phyloP scores from a whole-genome alignment of 1,140 invertebrate genomes.

The Yoshiicerus persimilis region DNA sequence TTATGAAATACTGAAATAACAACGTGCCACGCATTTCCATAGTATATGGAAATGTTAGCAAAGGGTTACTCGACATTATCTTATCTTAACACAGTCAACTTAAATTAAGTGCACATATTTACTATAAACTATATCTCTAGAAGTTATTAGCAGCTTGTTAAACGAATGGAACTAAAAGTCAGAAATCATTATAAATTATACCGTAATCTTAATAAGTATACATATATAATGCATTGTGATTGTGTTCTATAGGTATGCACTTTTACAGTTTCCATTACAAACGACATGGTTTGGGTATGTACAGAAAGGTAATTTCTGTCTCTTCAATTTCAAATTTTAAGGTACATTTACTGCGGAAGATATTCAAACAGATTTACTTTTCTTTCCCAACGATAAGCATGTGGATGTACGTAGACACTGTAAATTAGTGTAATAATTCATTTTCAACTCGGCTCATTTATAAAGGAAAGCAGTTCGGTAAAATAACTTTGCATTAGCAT shows the following conservation, averaged over 20 bases:
- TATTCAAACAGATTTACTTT: neutral
- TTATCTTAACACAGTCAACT: neutral
- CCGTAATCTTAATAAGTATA: neutral
- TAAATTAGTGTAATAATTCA: neutral
- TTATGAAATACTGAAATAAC: neutral
- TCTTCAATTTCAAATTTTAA: neutral
- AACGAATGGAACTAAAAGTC: neutral
- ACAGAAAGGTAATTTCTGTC: neutral
- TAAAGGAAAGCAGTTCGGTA: neutral
- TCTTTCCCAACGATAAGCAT: neutral
- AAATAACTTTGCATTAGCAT: neutral
- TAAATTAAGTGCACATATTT: neutral
- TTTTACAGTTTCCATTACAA: neutral
- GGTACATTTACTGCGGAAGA: neutral
- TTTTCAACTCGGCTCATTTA: neutral
- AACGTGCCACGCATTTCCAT: neutral
- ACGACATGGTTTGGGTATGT: neutral
- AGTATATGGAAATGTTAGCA: neutral
- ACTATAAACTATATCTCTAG: no score
- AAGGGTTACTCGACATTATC: neutral
- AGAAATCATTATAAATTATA: neutral
- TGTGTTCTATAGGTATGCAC: neutral
- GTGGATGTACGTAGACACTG: neutral
- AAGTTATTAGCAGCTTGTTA: neutral
- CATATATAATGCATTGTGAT: neutral